Conservation (phyloP, 2,797 vertebrate genomes). For the Avahi laniger region DNA sequence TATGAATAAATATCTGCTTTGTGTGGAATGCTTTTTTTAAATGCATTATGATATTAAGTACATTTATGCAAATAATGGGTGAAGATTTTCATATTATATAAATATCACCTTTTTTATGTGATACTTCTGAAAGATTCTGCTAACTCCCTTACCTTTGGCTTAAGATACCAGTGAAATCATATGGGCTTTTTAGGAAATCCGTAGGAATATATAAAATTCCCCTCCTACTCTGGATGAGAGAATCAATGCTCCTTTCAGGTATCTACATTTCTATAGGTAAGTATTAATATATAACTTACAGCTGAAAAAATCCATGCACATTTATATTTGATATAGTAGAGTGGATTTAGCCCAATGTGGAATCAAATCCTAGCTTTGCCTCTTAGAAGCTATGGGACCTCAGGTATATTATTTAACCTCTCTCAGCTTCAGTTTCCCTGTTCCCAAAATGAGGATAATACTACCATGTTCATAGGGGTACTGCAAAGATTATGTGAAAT, state of each 20-base stretch:
- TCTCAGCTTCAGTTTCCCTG: background rate
- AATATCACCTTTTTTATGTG: background rate
- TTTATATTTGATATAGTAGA: background rate
- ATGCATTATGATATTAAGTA: background rate
- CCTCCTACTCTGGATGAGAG: background rate
- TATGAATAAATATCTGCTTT: background rate
- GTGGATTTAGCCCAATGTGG: background rate
- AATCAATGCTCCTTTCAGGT: background rate
- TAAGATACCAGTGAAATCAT: conserved; percentile 21
- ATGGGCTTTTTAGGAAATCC: background rate
- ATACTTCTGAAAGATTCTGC: background rate
- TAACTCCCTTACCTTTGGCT: background rate
- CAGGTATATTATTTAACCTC: background rate
- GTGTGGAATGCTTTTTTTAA: background rate
- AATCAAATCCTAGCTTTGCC: background rate
- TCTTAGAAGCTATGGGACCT: background rate
- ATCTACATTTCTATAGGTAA: background rate
- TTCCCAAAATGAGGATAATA: background rate
- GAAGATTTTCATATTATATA: background rate
- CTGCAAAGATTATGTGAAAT: background rate
- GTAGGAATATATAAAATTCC: background rate
- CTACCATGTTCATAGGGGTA: background rate
- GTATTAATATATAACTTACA: background rate
- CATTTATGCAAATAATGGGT: conserved; percentile 7
- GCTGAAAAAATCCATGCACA: background rate